Conservation (phyloP, 2,888 invertebrate species). For the Geotrupes spiniger region DNA sequence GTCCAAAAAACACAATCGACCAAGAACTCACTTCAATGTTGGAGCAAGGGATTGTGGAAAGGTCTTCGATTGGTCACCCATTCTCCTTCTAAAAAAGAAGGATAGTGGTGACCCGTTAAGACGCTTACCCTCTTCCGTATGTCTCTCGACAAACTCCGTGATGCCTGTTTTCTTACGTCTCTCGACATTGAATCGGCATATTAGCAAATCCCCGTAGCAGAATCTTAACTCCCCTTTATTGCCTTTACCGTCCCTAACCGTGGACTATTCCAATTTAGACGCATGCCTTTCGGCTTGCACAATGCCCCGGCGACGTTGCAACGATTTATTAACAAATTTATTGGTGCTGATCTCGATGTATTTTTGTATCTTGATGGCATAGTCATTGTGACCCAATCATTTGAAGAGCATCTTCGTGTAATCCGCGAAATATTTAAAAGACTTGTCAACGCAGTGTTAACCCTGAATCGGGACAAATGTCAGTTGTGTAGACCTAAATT, state of each 20-base stretch:
- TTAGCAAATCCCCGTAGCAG: constrained; percentile 25
- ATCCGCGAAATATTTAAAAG: constrained; percentile 27
- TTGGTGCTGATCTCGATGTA: constrained; percentile 28
- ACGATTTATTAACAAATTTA: constrained; percentile 31
- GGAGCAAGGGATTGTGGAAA: constrained; percentile 33
- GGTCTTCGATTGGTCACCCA: constrained; percentile 23
- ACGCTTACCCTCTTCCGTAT: constrained; percentile 25
- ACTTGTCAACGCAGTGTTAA: constrained; percentile 27
- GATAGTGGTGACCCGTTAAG: constrained; percentile 19
- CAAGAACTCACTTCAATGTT: constrained; percentile 39
- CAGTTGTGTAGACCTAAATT: background rate
- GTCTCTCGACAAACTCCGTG: constrained; percentile 22
- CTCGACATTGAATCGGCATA: constrained; percentile 24
- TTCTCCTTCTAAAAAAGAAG: constrained; percentile 25
- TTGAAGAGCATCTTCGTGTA: constrained; percentile 26
- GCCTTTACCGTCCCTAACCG: constrained; percentile 34
- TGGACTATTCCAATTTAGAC: constrained; percentile 35
- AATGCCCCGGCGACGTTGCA: constrained; percentile 37
- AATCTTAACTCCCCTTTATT: constrained; percentile 26
- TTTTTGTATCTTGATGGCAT: constrained; percentile 32
- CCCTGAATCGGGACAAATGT: constrained; percentile 31
- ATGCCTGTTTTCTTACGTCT: constrained; percentile 21
- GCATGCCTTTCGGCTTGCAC: constrained; percentile 35
- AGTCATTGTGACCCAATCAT: constrained; percentile 19
- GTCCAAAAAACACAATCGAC: constrained; percentile 24